Base-by-base conservation (phyloP, 2,888 invertebrate genomes). In the Unio delphinus region DNA sequence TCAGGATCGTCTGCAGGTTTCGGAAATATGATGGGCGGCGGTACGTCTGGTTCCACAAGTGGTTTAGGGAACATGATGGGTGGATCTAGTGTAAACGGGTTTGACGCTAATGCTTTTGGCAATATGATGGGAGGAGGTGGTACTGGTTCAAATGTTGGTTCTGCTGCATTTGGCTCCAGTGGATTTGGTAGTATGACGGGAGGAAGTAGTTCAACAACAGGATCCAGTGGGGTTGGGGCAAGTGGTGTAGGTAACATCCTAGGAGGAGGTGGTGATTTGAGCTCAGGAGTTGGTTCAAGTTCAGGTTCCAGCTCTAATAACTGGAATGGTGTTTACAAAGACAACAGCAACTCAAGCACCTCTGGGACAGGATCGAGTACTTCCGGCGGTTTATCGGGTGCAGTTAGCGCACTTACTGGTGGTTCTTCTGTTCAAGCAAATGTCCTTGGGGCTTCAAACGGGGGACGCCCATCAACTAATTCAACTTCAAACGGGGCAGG, bases 271-370 rank as follows among this genome's bases (percentile, higher is more conserved):
- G 45, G 45, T 0, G 45, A 45, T 45, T 45, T 45, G 45, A 45
- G 64, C 11, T 65, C 64, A 18, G 69, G 69, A 17, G 55, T 55
- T 54, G 63, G 26, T 45, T 55, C 55, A 64, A 65, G 17, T 65
- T 54, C 30, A 57, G 59, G 26, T 59, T 65, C 58, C 45, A 45
- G 15, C 45, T 45, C 45, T 45, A 15, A 15, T 2, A 45, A 45
- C 3, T 72, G 72, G 74, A 69, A 72, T 59, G 72, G 69, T 23
- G 66, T 69, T 64, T 72, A 72, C 26, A 72, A 69, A 23, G 74
- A 68, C 54, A 65, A 15, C 8, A 45, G 8, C 45, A 45, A 45
- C 45, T 63, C 18, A 26, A 17, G 54, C 17, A 65, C 71, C 15
- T 64, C 70, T 23, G 66, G 66, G n/a, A 64, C 70, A n/a, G 66